Evolutionary conservation across 2,888 invertebrate genomes (phyloP).

Genomic region (Eucera pruinosa): DNA sequence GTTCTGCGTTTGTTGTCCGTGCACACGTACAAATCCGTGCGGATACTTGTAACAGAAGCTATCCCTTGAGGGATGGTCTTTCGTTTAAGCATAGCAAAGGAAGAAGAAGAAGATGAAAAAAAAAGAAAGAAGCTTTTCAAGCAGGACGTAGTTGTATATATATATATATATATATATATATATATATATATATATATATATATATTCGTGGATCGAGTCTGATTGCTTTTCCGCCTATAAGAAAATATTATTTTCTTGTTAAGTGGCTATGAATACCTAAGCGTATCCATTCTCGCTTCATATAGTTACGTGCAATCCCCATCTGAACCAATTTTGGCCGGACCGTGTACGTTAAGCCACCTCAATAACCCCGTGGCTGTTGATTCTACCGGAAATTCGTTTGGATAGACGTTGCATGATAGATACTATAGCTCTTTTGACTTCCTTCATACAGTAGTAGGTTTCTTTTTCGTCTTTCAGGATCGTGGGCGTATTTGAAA

Average conservation of each 20-base stretch:
- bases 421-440: not conserved
- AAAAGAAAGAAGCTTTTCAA: too few species aligned
- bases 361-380: constrained; percentile 6
- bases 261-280: constrained; percentile 47
- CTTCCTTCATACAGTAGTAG: not conserved
- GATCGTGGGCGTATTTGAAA: too few species aligned
- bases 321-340: constrained; percentile 22
- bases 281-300: constrained; percentile 14
- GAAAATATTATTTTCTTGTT: constrained; percentile 25
- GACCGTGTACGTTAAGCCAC: constrained; percentile 1
- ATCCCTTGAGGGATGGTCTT: constrained; percentile 26
- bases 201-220: not conserved
- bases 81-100: constrained; percentile 25
- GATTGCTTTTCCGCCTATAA: constrained; percentile 3
- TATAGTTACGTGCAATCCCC: constrained; percentile 3
- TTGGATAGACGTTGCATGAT: constrained; percentile 11
- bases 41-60: constrained; percentile 22
- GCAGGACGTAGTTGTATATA: too few species aligned
- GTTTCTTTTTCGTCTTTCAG: too few species aligned
- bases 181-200: too few species aligned
- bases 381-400: constrained; percentile 13
- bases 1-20: constrained; percentile 15
- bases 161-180: too few species aligned
- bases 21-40: constrained; percentile 4
- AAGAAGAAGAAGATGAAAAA: too few species aligned